Percentiles rank a stretch among this genome's conserved stretches.
phyloP scores from a whole-genome alignment of 2,888 invertebrate species.

The Stratiomys singularior region DNA sequence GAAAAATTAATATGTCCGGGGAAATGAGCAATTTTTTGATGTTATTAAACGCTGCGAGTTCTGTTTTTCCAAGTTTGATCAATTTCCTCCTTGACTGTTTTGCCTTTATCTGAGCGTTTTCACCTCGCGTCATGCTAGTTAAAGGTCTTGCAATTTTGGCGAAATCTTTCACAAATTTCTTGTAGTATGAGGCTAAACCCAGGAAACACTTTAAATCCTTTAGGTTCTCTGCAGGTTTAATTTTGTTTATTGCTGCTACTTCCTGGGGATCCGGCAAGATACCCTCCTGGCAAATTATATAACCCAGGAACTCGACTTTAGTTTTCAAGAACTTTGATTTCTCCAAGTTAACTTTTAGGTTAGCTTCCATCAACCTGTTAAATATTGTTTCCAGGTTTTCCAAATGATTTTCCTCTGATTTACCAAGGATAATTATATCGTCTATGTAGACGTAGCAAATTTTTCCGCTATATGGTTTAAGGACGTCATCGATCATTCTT shows the following conservation, averaged over 20 bases:
- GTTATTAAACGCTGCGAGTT: no score
- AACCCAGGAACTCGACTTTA: constrained; percentile 35
- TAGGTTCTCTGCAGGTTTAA: constrained; percentile 35
- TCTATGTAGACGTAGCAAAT: constrained; percentile 51
- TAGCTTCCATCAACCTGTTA: background rate
- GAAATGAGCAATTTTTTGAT: no score
- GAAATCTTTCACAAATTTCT: constrained; percentile 22
- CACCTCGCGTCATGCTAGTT: constrained; percentile 25
- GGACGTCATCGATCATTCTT: constrained; percentile 53
- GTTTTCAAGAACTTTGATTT: constrained; percentile 31
- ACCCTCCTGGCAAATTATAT: constrained; percentile 20
- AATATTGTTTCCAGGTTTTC: constrained; percentile 20
- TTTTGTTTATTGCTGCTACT: constrained; percentile 17
- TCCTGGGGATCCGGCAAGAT: constrained; percentile 41
- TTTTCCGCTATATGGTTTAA: constrained; percentile 48
- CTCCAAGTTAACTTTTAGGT: constrained; percentile 9
- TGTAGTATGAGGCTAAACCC: constrained; percentile 34
- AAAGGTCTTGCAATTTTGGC: constrained; percentile 39
- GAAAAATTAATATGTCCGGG: background rate
- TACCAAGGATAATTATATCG: constrained; percentile 39
- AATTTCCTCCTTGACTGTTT: background rate
- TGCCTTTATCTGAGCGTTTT: constrained; percentile 22
- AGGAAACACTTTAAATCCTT: constrained; percentile 45
- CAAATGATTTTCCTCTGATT: constrained; percentile 32
- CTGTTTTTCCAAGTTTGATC: no score